A percentile compares a stretch with the other conserved stretches of the same genome.
Conservation (phyloP, 1,140 invertebrate species). For the Linepithema humile region DNA sequence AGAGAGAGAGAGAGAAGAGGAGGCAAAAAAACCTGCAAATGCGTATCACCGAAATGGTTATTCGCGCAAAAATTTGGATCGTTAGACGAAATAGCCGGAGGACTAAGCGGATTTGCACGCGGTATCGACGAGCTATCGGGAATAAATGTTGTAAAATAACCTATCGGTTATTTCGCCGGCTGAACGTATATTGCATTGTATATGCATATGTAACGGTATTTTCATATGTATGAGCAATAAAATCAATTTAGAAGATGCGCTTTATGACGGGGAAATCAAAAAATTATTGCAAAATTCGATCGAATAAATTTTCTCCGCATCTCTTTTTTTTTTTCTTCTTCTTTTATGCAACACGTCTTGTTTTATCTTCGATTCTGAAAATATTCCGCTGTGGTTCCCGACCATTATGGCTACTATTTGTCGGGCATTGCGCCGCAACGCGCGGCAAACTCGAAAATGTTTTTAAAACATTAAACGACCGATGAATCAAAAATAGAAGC, state of each 20-base stretch:
- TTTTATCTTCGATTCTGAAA: not conserved
- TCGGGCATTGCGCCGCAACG: not conserved
- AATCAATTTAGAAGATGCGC: not conserved
- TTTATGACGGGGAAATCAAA: not conserved
- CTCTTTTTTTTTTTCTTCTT: not conserved
- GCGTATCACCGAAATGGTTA: not conserved
- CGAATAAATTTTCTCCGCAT: not conserved
- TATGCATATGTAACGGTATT: not conserved
- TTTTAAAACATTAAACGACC: not conserved
- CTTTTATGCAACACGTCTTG: not conserved
- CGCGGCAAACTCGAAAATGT: not conserved
- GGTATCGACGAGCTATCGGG: slow-evolving; percentile 2
- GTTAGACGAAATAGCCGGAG: not conserved
- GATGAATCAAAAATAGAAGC: not conserved
- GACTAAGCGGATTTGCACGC: slow-evolving; percentile 30
- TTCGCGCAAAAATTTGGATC: slow-evolving; percentile 4
- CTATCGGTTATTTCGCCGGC: not conserved
- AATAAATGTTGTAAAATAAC: not conserved
- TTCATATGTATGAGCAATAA: not conserved
- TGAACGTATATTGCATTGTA: too few species aligned
- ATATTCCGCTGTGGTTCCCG: not conserved
- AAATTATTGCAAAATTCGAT: not conserved
- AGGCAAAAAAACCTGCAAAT: not conserved
- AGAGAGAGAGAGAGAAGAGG: not conserved
- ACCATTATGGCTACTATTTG: not conserved